A percentile compares a stretch with the other conserved stretches of the same genome.
Evolutionary conservation across 2,888 invertebrate species (phyloP).

Genomic region (Alsophila aescularia): DNA sequence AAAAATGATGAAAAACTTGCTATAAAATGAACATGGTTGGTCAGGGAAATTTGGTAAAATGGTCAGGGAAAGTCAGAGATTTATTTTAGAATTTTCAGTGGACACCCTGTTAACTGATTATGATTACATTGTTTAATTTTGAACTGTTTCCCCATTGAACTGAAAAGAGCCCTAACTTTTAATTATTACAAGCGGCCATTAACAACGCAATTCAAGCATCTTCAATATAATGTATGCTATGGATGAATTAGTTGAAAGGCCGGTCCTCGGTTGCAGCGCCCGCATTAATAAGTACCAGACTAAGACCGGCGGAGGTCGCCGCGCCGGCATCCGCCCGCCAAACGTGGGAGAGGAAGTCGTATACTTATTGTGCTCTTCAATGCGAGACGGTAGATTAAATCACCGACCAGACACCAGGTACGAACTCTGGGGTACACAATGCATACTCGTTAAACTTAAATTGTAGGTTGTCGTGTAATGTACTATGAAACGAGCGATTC

Average conservation of each 20-base stretch:
- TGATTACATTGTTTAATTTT: no score
- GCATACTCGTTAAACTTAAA: not conserved
- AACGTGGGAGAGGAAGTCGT: slow-evolving; percentile 82
- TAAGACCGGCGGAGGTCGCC: slow-evolving; percentile 71
- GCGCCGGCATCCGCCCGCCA: slow-evolving; percentile 67
- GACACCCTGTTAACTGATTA: no score
- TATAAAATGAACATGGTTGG: no score
- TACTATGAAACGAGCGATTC: not conserved
- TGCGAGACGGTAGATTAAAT: slow-evolving; percentile 75
- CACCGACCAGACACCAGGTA: slow-evolving; percentile 45
- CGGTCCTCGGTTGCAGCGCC: slow-evolving; percentile 1
- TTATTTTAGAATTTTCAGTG: no score
- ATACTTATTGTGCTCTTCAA: slow-evolving; percentile 82
- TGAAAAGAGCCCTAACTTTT: no score
- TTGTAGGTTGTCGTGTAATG: not conserved
- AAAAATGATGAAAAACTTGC: no score
- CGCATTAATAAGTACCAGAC: slow-evolving; percentile 38
- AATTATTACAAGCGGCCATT: not conserved
- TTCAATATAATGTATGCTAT: not conserved
- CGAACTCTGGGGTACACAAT: not conserved
- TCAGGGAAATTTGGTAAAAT: no score
- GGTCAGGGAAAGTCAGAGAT: no score
- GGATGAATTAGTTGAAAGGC: slow-evolving; percentile 9
- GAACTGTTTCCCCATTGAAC: no score
- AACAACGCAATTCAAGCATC: not conserved